Evolutionary conservation across 2,888 invertebrate genomes (phyloP).

Genomic region (Nebria brevicollis): DNA sequence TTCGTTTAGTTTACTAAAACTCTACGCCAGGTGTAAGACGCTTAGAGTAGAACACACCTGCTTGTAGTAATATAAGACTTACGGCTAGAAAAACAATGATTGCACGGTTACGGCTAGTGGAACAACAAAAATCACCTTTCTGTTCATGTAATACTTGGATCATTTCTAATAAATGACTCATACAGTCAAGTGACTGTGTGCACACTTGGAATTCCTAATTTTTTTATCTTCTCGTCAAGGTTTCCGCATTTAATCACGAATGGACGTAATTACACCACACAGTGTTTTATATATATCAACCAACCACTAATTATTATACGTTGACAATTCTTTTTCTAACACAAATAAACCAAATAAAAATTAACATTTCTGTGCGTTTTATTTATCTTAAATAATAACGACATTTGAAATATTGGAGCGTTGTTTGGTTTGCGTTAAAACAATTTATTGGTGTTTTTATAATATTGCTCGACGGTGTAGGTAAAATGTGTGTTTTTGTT

Average conservation of each 20-base stretch:
- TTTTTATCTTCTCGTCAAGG: conserved; percentile 41
- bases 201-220: conserved; percentile 39
- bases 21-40: not conserved
- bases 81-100: conserved; percentile 19
- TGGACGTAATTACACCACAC: conserved; percentile 40
- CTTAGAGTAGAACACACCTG: not conserved
- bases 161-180: conserved; percentile 26
- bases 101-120: not conserved
- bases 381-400: not conserved
- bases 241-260: conserved; percentile 42
- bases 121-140: conserved; percentile 30
- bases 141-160: conserved; percentile 19
- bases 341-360: too few relatives aligned
- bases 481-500: conserved; percentile 20
- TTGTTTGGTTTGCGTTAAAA: not conserved
- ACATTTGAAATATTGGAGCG: not conserved
- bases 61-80: not conserved
- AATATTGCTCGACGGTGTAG: not conserved
- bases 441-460: not conserved
- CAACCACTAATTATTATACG: too few relatives aligned
- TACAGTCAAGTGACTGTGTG: conserved; percentile 36
- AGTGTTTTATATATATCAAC: conserved; percentile 20
- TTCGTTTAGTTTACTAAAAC: too few relatives aligned
- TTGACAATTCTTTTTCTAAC: too few relatives aligned
- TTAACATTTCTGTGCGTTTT: too few relatives aligned